Conservation (phyloP, 2,797 vertebrate genomes). For the Protosalanx chinensis region DNA sequence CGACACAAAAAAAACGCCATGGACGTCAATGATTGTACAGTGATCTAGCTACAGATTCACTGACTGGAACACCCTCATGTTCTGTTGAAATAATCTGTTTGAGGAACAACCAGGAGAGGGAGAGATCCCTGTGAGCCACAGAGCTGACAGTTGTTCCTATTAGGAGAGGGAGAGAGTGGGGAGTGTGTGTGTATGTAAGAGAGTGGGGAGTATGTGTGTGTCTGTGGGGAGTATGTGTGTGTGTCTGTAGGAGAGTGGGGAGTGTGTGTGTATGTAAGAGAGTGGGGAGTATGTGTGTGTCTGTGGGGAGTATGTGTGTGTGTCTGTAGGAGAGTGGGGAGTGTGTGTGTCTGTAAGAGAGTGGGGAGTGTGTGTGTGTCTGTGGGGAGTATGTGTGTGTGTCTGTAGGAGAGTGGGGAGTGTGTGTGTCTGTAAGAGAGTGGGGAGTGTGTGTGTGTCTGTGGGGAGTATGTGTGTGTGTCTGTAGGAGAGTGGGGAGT, state of each 20-base stretch:
- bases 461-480: not conserved
- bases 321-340: too few species aligned
- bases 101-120: not conserved
- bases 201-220: not conserved
- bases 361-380: too few species aligned
- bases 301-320: not conserved
- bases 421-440: slow-evolving; percentile 7
- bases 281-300: too few species aligned
- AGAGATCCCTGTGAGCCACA: not conserved
- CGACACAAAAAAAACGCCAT: not conserved
- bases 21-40: not conserved
- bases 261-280: not conserved
- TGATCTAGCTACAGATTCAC: not conserved
- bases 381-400: not conserved
- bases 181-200: not conserved
- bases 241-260: too few species aligned
- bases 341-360: slow-evolving; percentile 4
- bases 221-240: not conserved
- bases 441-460: too few species aligned
- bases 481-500: too few species aligned
- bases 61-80: not conserved
- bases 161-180: not conserved
- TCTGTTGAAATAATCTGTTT: not conserved
- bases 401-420: too few species aligned
- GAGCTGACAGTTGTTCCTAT: not conserved